Percentiles rank a stretch among this genome's conserved stretches.
Conservation (phyloP, 2,797 vertebrate species). For the Cossypha polioptera region DNA sequence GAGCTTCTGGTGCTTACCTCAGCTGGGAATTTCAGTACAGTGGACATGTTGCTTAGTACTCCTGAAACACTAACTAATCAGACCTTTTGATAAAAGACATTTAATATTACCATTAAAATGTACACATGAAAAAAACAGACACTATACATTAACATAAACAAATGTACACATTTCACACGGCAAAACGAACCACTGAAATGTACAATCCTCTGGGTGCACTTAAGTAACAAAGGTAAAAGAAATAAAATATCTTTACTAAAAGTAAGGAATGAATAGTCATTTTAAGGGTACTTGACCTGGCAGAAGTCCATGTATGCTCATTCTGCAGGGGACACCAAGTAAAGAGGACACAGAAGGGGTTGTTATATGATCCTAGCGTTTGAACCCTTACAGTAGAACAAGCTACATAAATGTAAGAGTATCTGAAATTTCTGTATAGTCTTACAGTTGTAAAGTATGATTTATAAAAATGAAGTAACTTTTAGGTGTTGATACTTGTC, state of each 20-base stretch:
- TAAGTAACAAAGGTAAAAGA: neutral
- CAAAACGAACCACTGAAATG: slow-evolving; percentile 22
- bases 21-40: rapidly evolving
- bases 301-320: rapidly evolving
- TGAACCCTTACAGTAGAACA: neutral
- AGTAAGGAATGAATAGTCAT: neutral
- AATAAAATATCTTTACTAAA: neutral
- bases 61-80: neutral
- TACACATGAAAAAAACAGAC: neutral
- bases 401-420: rapidly evolving
- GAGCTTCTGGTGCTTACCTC: neutral
- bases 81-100: slow-evolving; percentile 1
- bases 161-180: slow-evolving; percentile 69
- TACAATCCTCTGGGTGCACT: neutral
- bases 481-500: neutral
- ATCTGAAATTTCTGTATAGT: neutral
- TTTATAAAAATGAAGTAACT: neutral
- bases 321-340: neutral
- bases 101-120: slow-evolving; percentile 48
- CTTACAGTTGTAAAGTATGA: neutral
- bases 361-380: rapidly evolving
- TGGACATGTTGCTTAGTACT: rapidly evolving
- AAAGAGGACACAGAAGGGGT: neutral
- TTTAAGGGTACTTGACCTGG: neutral
- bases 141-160: slow-evolving; percentile 49